Base-by-base conservation (phyloP, 2,797 vertebrate genomes). In the Sebastes diaconus region DNA sequence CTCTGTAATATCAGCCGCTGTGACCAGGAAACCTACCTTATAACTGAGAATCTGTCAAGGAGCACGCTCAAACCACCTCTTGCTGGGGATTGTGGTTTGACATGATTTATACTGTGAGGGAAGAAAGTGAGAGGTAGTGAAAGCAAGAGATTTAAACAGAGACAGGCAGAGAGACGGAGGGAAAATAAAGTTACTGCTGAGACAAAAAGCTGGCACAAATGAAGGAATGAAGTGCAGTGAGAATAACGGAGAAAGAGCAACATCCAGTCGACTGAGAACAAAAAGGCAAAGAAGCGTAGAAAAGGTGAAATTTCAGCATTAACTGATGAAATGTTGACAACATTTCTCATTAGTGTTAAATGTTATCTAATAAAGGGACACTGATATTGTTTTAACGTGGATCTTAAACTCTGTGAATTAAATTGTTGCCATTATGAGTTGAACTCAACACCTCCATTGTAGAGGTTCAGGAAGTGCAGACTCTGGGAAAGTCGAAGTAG, bases 21-120 rank as follows among this genome's bases (percentile, higher is more conserved):
- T 50, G 55, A 79, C 58, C 67, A 76, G 67, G 79, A 83, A 88
- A 83, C 30, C 59, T 39, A 39, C 42, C 79, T 73, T 74, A 60
- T 84, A 74, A 86, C 74, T 11, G 61, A 79, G 50, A 75, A 74
- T 84, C 60, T 84, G 79, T 87, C 77, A 73, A 76, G 71, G 70
- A 71, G 61, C 54, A 52, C 3, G 39, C 78, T 84, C 78, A 66
- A 63, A 69, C 63, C 67, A 32, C 58, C 60, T 32, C 64, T 61
- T 77, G 63, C 77, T 66, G 77, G 10, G 9, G 74, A 81, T 75
- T 80, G 76, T 72, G 79, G 69, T 78, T 72, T 89, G 79, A 87
- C 86, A 67, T 71, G 83, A 87, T 80, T 55, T 80, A 69, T 66
- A 73, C 63, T 54, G 73, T 30, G 50, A 81, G 72, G 42, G 54